A percentile compares a stretch with the other conserved stretches of the same genome.
These are phyloP conservation scores for Apamea anceps DNA, from an alignment of 2,888 invertebrate genomes.

Conservation along the genomic window DNA sequence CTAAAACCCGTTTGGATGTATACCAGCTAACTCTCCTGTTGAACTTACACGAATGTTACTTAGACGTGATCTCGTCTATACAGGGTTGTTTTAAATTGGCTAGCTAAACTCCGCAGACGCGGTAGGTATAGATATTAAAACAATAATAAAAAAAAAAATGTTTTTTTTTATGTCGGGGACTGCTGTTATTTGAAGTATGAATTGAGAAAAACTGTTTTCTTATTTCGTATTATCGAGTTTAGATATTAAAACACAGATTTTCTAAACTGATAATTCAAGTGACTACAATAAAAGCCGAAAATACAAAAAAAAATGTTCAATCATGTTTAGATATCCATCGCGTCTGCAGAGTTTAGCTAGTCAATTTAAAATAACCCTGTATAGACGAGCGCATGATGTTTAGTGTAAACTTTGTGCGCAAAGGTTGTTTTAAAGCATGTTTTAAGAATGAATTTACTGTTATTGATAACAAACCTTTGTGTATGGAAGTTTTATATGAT, in stretches of 20 bases:
- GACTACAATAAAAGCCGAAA: too few relatives aligned
- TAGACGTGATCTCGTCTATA: conserved; percentile 36
- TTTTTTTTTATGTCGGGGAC: neutral
- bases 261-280: neutral
- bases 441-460: conserved; percentile 6
- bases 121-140: neutral
- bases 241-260: neutral
- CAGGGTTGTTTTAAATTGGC: neutral
- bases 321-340: neutral
- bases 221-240: neutral
- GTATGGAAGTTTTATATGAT: conserved; percentile 6
- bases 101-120: neutral
- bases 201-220: neutral
- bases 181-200: neutral
- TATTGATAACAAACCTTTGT: conserved; percentile 2
- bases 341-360: neutral
- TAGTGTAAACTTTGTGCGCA: conserved; percentile 30
- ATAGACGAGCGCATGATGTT: conserved; percentile 50
- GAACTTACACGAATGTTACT: conserved; percentile 46
- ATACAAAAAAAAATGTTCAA: too few relatives aligned
- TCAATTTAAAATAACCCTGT: neutral
- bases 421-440: conserved; percentile 29
- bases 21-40: conserved; percentile 44
- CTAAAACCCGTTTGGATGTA: conserved; percentile 54
- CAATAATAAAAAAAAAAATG: neutral